A percentile compares a stretch with the other conserved stretches of the same genome.
phyloP scores from a whole-genome alignment of 2,797 vertebrate genomes.

The Sebastes hubbsi region DNA sequence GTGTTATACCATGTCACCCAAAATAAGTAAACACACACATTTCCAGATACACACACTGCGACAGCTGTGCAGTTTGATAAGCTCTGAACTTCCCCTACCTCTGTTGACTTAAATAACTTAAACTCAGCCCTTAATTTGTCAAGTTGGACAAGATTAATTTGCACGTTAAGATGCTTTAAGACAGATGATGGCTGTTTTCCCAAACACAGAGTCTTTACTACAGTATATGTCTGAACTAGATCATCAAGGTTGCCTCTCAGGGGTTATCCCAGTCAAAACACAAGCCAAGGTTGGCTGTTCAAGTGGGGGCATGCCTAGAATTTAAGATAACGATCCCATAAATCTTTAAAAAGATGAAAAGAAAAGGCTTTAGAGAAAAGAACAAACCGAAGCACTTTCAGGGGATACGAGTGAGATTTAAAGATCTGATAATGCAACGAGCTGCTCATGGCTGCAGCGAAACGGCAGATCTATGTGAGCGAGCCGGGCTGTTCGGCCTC shows the following conservation, averaged over 20 bases:
- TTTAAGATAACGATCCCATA: constrained; percentile 57
- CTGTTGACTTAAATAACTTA: background rate
- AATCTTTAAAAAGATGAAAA: constrained; percentile 31
- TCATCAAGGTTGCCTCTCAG: constrained; percentile 22
- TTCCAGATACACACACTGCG: background rate
- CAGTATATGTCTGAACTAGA: constrained; percentile 14
- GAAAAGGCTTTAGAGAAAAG: constrained; percentile 38
- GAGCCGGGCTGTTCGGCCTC: constrained; percentile 8
- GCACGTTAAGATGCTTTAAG: too few relatives aligned
- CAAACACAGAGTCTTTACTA: constrained; percentile 2
- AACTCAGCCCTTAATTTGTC: background rate
- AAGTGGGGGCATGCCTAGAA: constrained; percentile 53
- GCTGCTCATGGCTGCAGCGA: constrained; percentile 19
- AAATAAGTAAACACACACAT: background rate
- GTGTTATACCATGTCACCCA: background rate
- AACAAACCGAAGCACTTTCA: constrained; percentile 37
- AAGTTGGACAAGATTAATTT: background rate
- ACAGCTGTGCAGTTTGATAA: background rate
- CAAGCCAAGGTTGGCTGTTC: constrained; percentile 26
- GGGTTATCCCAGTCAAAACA: constrained; percentile 61
- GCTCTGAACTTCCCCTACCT: background rate
- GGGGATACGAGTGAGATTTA: constrained; percentile 29
- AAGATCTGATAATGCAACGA: constrained; percentile 37
- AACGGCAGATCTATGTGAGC: constrained; percentile 5
- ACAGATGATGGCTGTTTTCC: background rate